Percentiles rank a stretch among this genome's conserved stretches.
These are phyloP conservation scores for Drosophila infuscata DNA, from an alignment of 2,888 invertebrate species.

Conservation along the genomic window DNA sequence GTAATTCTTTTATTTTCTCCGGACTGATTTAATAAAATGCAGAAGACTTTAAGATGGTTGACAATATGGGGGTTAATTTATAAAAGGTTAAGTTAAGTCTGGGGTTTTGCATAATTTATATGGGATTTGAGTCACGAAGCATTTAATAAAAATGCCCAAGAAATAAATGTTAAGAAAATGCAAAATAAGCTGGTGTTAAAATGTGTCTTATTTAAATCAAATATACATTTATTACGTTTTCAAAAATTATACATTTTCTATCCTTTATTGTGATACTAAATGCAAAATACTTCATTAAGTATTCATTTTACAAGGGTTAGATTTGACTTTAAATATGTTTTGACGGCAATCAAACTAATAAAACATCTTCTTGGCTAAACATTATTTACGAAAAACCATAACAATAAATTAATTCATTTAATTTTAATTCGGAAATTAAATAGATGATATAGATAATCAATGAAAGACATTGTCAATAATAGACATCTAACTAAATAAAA, in stretches of 20 bases:
- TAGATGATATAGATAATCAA: neutral
- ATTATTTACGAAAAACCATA: neutral
- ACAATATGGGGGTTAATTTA: neutral
- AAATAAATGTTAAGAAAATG: neutral
- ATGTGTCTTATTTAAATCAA: neutral
- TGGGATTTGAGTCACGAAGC: neutral
- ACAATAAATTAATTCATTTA: neutral
- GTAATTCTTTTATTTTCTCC: neutral
- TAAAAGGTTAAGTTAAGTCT: neutral
- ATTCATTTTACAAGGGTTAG: neutral
- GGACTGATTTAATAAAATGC: constrained; percentile 1
- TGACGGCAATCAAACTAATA: neutral
- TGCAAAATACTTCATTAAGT: neutral
- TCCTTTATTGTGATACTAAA: neutral
- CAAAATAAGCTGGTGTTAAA: neutral
- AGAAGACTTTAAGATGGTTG: neutral
- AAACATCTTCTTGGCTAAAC: neutral
- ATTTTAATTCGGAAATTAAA: neutral
- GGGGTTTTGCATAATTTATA: constrained; percentile 6
- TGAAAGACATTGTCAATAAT: neutral
- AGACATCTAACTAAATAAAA: neutral
- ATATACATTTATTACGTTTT: neutral
- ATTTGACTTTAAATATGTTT: neutral
- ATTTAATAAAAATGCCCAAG: neutral
- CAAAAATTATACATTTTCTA: neutral